Percentiles rank a stretch among this genome's conserved stretches.
phyloP scores from a whole-genome alignment of 2,888 invertebrate genomes.

The Xylota sylvarum region DNA sequence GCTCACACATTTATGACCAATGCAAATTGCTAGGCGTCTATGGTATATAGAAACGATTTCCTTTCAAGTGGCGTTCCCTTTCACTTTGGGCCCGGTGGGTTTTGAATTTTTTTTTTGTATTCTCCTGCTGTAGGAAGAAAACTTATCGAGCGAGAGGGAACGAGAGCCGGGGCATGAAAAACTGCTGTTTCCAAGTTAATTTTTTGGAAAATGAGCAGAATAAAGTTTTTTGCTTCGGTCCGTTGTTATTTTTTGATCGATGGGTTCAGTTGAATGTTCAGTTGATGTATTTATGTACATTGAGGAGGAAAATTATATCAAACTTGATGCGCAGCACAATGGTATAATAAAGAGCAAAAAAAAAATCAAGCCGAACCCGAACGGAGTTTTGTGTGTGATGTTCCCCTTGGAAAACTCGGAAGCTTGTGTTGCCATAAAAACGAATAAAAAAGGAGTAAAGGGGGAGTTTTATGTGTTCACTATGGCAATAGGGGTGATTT shows the following conservation, averaged over 20 bases:
- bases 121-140: constrained; percentile 18
- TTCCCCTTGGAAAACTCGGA: constrained; percentile 16
- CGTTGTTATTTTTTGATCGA: constrained; percentile 73
- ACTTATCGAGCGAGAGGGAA: constrained; percentile 54
- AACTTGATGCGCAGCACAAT: constrained; percentile 54
- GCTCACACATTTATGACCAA: constrained; percentile 61
- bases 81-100: constrained; percentile 8
- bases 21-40: constrained; percentile 58
- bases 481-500: constrained; percentile 49
- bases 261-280: constrained; percentile 62
- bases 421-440: constrained; percentile 45
- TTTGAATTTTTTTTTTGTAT: constrained; percentile 2
- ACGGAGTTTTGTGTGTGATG: constrained; percentile 19
- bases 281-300: constrained; percentile 67
- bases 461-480: constrained; percentile 59
- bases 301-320: constrained; percentile 67
- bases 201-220: constrained; percentile 75
- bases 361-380: constrained; percentile 29
- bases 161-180: constrained; percentile 55
- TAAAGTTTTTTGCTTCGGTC: constrained; percentile 56
- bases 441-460: constrained; percentile 54
- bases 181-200: constrained; percentile 74
- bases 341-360: constrained; percentile 17
- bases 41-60: constrained; percentile 38
- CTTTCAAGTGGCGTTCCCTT: constrained; percentile 60